Percentiles rank a stretch among this genome's conserved stretches.
phyloP scores from a whole-genome alignment of 2,888 invertebrate species.

The Phaonia tiefii region DNA sequence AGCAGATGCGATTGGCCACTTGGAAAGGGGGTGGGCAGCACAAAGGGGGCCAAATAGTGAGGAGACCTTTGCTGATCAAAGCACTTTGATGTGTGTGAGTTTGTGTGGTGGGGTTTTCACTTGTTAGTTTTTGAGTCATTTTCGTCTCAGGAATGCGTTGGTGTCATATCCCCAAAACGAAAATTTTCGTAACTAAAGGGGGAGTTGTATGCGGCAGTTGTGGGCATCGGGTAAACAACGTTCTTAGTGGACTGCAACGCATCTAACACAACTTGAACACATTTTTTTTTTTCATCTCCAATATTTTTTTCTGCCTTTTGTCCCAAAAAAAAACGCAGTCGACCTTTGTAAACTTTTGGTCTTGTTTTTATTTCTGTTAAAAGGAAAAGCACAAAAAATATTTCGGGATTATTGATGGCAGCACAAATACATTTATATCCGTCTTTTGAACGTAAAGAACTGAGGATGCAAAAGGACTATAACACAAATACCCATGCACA shows the following conservation, averaged over 20 bases:
- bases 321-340: slow-evolving; percentile 69
- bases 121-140: slow-evolving; percentile 54
- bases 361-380: slow-evolving; percentile 34
- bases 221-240: slow-evolving; percentile 25
- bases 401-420: slow-evolving; percentile 77
- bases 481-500: slow-evolving; percentile 16
- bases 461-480: slow-evolving; percentile 38
- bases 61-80: slow-evolving; percentile 40
- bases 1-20: slow-evolving; percentile 66
- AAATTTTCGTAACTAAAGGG: background rate
- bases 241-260: slow-evolving; percentile 64
- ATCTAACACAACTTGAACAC: slow-evolving; percentile 52
- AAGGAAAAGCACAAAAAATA: slow-evolving; percentile 60
- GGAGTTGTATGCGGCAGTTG: background rate
- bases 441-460: slow-evolving; percentile 52
- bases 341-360: slow-evolving; percentile 71
- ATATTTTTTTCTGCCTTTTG: slow-evolving; percentile 54
- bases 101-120: background rate
- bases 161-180: slow-evolving; percentile 51
- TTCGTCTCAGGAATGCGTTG: slow-evolving; percentile 60
- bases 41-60: slow-evolving; percentile 17
- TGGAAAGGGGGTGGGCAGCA: slow-evolving; percentile 42
- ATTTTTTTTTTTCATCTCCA: slow-evolving; percentile 16
- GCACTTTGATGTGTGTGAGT: background rate
- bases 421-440: slow-evolving; percentile 63